phyloP scores from a whole-genome alignment of 2,888 invertebrate genomes.

The Patella depressa region DNA sequence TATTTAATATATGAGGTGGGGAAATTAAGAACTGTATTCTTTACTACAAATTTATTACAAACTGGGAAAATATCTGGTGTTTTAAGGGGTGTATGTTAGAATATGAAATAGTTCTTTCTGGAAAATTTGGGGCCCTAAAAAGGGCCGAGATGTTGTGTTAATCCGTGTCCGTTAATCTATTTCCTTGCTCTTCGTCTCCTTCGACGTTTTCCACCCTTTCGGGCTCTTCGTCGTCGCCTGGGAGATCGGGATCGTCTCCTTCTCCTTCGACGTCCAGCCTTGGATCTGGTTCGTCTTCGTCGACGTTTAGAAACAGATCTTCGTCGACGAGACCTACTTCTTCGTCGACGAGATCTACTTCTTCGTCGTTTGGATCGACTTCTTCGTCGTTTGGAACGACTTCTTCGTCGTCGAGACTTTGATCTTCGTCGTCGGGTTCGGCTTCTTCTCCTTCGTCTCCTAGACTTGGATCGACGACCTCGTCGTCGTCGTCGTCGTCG shows the following conservation, averaged over 20 bases:
- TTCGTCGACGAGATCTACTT: background rate
- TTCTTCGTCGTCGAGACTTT: background rate
- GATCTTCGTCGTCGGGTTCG: conserved; percentile 9
- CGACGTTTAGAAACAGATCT: background rate
- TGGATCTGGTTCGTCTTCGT: background rate
- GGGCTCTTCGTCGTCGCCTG: background rate
- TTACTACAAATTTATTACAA: too few relatives aligned
- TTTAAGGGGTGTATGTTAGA: too few relatives aligned
- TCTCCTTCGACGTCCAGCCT: background rate
- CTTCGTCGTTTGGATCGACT: conserved; percentile 1
- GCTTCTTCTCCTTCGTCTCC: background rate
- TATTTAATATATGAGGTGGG: too few relatives aligned
- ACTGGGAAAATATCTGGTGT: too few relatives aligned
- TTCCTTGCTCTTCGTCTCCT: background rate
- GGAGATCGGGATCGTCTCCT: background rate
- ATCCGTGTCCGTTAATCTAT: conserved; percentile 1
- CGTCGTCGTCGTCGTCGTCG: background rate
- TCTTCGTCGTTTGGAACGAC: background rate
- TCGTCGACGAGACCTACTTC: conserved; percentile 1
- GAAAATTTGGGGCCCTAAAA: conserved; percentile 5
- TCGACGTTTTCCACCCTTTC: too few relatives aligned
- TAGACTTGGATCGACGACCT: background rate
- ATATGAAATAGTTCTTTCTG: background rate
- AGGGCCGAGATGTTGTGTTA: conserved; percentile 1
- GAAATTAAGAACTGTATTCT: too few relatives aligned